Percentiles rank a stretch among this genome's conserved stretches.
Evolutionary conservation across 2,888 invertebrate genomes (phyloP).

Genomic region (Lydus trimaculatus): DNA sequence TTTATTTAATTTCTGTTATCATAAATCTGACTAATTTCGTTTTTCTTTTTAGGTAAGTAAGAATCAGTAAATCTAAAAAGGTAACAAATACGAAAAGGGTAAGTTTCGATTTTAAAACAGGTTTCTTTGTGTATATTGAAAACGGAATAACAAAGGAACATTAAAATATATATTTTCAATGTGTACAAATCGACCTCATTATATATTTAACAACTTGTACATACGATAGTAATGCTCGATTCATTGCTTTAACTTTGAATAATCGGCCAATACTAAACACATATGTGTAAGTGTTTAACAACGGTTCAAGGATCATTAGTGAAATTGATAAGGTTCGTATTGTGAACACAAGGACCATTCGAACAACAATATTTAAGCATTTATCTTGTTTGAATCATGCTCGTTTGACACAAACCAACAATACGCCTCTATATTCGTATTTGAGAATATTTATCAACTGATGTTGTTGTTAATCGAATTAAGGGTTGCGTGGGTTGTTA

Average conservation of each 20-base stretch:
- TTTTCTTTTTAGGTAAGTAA: background rate
- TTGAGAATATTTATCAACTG: background rate
- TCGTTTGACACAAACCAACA: background rate
- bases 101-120: background rate
- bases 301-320: slow-evolving; percentile 4
- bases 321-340: slow-evolving; percentile 17
- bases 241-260: slow-evolving; percentile 12
- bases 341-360: background rate
- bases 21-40: background rate
- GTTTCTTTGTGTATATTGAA: slow-evolving; percentile 1
- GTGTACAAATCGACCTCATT: slow-evolving; percentile 15
- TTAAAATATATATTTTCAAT: slow-evolving; percentile 9
- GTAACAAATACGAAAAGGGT: background rate
- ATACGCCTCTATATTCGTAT: slow-evolving; percentile 4
- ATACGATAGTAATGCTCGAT: slow-evolving; percentile 7
- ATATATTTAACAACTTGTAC: slow-evolving; percentile 9
- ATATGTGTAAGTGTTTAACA: slow-evolving; percentile 5
- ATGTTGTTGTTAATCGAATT: slow-evolving; percentile 8
- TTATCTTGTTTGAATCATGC: background rate
- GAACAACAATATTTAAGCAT: background rate
- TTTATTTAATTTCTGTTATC: background rate
- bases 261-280: slow-evolving; percentile 7
- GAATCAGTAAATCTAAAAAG: background rate
- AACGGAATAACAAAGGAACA: background rate
- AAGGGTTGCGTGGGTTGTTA: slow-evolving; percentile 6